Evolutionary conservation across 2,797 vertebrate species (phyloP), one percentile per base, ranked within the genome.

Genomic region (Scleropages formosus): DNA sequence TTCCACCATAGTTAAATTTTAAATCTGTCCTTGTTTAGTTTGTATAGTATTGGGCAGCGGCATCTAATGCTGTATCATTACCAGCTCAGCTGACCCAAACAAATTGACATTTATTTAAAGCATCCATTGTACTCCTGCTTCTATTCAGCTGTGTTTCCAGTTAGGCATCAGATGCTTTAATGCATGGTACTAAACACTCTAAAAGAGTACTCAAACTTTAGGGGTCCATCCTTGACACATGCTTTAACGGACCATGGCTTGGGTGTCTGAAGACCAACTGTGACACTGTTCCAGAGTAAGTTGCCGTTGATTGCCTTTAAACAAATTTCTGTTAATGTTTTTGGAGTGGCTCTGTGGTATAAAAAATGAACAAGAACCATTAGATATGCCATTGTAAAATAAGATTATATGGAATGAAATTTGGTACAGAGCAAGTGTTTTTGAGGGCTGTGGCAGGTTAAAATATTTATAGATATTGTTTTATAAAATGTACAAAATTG

Each of bases 401-500:
- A 69, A 49, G 44, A 75, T 69, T 47, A 69, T 75, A 18, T 75
- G 16, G 61, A 73, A 74, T 27, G 18, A 51, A 78, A 79, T 81
- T 82, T 86, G 87, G 81, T 77, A 79, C 80, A 78, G 26, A 78
- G 79, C 83, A 82, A 84, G 64, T 82, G 86, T 87, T 87, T 89
- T 89, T 91, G 88, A 89, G 80, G 80, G 88, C 87, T 81, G 82
- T 75, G 87, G 86, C 88, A 89, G 87, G 85, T 86, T 58, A 44
- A 74, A 86, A 76, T 83, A 74, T 75, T 78, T 87, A 82, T 86
- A 85, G 82, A 89, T 89, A 89, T 86, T 91, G 89, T 92, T 91
- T 82, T 80, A 91, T 91, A 92, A 84, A 89, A 87, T 89, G 89
- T 88, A 89, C 78, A 88, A 85, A 79, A 75, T 51, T 74, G 78